Evolutionary conservation across 2,888 invertebrate genomes (phyloP).

Genomic region (Cosmorhoe ocellata): DNA sequence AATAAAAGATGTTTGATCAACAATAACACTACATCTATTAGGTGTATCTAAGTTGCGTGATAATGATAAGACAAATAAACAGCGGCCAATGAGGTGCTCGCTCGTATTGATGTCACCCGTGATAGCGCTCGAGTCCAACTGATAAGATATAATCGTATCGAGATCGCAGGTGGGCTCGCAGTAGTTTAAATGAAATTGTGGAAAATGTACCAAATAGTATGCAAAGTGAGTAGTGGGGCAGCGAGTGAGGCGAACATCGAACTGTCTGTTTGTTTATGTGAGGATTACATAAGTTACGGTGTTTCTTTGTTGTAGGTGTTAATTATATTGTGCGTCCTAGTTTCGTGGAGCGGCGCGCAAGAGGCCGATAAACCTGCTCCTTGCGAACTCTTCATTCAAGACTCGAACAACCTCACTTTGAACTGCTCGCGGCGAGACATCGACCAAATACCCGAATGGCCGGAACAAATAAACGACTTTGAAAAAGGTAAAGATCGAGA

Average conservation of each 20-base stretch:
- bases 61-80: constrained; percentile 68
- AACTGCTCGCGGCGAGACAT: constrained; percentile 71
- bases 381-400: constrained; percentile 63
- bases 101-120: constrained; percentile 59
- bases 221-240: constrained; percentile 60
- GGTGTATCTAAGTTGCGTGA: constrained; percentile 61
- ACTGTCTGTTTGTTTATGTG: constrained; percentile 40
- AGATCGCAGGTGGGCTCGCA: constrained; percentile 63
- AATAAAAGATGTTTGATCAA: constrained; percentile 56
- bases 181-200: constrained; percentile 61
- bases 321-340: constrained; percentile 69
- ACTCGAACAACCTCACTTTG: constrained; percentile 59
- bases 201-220: constrained; percentile 65
- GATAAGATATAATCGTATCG: constrained; percentile 72
- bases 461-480: constrained; percentile 56
- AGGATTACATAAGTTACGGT: constrained; percentile 55
- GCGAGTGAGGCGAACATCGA: constrained; percentile 37
- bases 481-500: constrained; percentile 60
- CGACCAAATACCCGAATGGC: constrained; percentile 62
- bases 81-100: constrained; percentile 68
- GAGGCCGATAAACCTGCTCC: constrained; percentile 46
- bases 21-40: constrained; percentile 42
- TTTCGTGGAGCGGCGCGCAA: constrained; percentile 52
- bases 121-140: constrained; percentile 63
- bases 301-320: constrained; percentile 77